phyloP scores from a whole-genome alignment of 2,113 vertebrate genomes.

The Symphodus melops region DNA sequence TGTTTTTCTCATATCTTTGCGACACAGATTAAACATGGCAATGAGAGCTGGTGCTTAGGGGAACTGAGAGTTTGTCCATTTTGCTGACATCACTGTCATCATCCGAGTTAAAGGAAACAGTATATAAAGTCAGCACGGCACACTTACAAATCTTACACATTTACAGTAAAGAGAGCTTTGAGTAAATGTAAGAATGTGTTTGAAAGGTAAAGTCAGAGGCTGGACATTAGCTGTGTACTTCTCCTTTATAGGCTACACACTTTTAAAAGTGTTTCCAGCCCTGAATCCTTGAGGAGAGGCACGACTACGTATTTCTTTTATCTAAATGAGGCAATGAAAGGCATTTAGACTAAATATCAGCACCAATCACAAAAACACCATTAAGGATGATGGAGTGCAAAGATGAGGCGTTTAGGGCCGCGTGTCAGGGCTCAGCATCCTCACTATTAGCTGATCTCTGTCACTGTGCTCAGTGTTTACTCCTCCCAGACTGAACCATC shows the following conservation, averaged over 20 bases:
- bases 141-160: conserved; percentile 21
- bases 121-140: conserved; percentile 19
- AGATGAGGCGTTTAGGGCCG: background rate
- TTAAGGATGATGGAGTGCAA: too few relatives aligned
- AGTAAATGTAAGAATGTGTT: conserved; percentile 8
- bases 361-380: too few relatives aligned
- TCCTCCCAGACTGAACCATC: too few relatives aligned
- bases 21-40: conserved; percentile 71
- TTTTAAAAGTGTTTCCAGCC: background rate
- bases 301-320: too few relatives aligned
- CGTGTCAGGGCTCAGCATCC: too few relatives aligned
- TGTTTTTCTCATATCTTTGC: conserved; percentile 70
- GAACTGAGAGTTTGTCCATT: conserved; percentile 46
- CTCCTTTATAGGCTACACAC: too few relatives aligned
- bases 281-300: too few relatives aligned
- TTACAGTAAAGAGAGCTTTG: background rate
- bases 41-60: conserved; percentile 50
- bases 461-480: too few relatives aligned
- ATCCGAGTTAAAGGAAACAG: conserved; percentile 37
- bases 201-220: background rate
- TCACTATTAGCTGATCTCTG: too few relatives aligned
- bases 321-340: too few relatives aligned
- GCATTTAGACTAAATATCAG: too few relatives aligned
- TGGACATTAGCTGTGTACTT: background rate
- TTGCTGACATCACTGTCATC: conserved; percentile 38